These are phyloP conservation scores for Marmota flaviventris DNA, from an alignment of 2,113 vertebrate genomes.

Conservation along the genomic window DNA sequence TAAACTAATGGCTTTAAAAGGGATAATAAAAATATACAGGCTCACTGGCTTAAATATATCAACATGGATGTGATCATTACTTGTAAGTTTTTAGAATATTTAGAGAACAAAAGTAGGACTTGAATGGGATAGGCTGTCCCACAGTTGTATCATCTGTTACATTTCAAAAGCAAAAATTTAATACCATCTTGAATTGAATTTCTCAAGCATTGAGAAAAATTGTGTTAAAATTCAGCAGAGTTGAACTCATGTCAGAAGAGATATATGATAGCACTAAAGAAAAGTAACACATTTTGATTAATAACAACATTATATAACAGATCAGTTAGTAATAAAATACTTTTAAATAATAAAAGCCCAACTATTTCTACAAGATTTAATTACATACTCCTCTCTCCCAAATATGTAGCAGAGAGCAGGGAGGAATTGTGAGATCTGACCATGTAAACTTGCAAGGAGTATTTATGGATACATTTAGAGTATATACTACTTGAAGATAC, in stretches of 20 bases:
- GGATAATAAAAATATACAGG: background rate
- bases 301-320: slow-evolving; percentile 39
- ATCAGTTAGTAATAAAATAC: slow-evolving; percentile 38
- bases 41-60: background rate
- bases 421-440: background rate
- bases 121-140: background rate
- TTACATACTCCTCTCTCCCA: background rate
- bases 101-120: slow-evolving; percentile 13
- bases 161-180: slow-evolving; percentile 50
- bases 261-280: background rate
- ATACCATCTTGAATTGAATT: slow-evolving; percentile 13
- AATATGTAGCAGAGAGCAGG: background rate
- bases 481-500: background rate
- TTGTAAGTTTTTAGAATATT: slow-evolving; percentile 31
- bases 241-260: slow-evolving; percentile 37
- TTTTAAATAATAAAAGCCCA: background rate
- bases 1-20: slow-evolving; percentile 50
- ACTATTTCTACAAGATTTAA: background rate
- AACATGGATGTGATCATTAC: background rate
- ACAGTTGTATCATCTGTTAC: background rate
- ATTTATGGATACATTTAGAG: background rate
- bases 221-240: background rate
- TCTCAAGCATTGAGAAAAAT: background rate
- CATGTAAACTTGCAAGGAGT: background rate
- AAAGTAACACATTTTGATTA: slow-evolving; percentile 44